These are phyloP conservation scores for Melanotus villosus DNA, from an alignment of 2,888 invertebrate species.

Conservation along the genomic window DNA sequence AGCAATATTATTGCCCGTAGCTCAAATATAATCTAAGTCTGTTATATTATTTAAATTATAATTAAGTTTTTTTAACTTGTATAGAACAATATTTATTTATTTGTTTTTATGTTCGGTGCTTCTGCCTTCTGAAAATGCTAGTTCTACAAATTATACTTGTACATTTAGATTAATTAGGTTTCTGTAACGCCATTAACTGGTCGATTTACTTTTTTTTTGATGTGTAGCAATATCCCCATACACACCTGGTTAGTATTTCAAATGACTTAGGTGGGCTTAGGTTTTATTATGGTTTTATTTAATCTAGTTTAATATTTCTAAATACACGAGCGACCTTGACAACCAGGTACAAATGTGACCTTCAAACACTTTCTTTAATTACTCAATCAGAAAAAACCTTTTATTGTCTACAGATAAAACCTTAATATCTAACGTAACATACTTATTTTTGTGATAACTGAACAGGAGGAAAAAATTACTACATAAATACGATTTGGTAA, in stretches of 20 bases:
- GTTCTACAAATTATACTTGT: too few species aligned
- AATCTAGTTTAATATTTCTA: background rate
- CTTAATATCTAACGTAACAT: too few species aligned
- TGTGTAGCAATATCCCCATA: background rate
- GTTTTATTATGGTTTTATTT: background rate
- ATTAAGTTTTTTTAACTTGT: background rate
- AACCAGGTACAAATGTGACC: background rate
- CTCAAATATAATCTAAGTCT: conserved; percentile 16
- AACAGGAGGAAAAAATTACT: too few species aligned
- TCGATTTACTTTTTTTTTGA: background rate
- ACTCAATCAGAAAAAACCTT: background rate
- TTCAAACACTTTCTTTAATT: background rate
- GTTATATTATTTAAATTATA: background rate
- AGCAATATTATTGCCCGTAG: background rate
- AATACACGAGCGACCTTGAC: background rate
- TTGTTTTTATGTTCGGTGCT: background rate
- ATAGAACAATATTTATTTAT: background rate
- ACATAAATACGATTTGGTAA: background rate
- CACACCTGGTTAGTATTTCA: background rate
- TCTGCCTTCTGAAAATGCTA: too few species aligned
- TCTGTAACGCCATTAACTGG: background rate
- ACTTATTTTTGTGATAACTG: too few species aligned
- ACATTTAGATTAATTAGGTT: too few species aligned
- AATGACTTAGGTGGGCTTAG: background rate
- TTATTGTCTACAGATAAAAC: too few species aligned